A percentile compares a stretch with the other conserved stretches of the same genome.
Evolutionary conservation across 2,888 invertebrate genomes (phyloP).

Genomic region (Platerodrilus igneus): DNA sequence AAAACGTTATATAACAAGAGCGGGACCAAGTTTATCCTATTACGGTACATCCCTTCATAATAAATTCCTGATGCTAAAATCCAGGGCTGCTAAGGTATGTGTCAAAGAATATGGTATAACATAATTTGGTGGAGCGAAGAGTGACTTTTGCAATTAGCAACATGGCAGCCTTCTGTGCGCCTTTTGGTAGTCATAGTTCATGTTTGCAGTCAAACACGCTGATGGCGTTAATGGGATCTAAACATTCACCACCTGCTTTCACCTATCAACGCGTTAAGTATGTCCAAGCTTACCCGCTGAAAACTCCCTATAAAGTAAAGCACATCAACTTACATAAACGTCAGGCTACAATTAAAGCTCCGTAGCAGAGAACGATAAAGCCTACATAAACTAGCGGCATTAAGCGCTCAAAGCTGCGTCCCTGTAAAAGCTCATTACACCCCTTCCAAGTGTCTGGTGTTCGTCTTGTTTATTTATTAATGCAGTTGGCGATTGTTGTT

Average conservation of each 20-base stretch:
- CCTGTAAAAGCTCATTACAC: constrained; percentile 30
- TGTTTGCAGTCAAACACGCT: constrained; percentile 30
- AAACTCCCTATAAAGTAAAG: constrained; percentile 44
- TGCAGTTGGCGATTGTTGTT: constrained; percentile 24
- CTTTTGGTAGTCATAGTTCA: constrained; percentile 28
- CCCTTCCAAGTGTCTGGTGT: constrained; percentile 26
- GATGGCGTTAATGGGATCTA: constrained; percentile 46
- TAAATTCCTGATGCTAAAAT: constrained; percentile 7
- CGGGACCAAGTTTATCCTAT: no score
- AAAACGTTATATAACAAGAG: no score
- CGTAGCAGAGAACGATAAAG: constrained; percentile 32
- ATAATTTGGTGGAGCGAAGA: constrained; percentile 14
- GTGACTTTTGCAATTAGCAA: constrained; percentile 17
- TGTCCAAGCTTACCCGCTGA: constrained; percentile 37
- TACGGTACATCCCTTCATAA: no score
- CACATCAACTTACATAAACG: constrained; percentile 45
- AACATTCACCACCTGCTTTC: constrained; percentile 45
- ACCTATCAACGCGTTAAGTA: constrained; percentile 44
- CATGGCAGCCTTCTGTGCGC: constrained; percentile 12
- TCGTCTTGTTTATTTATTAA: constrained; percentile 31
- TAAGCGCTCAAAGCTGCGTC: constrained; percentile 32
- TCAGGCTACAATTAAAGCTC: constrained; percentile 40
- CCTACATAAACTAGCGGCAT: constrained; percentile 33
- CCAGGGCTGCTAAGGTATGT: constrained; percentile 3
- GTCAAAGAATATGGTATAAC: constrained; percentile 14